A percentile compares a stretch with the other conserved stretches of the same genome.
phyloP scores from a whole-genome alignment of 2,113 vertebrate genomes.

The Cichladusa arquata region DNA sequence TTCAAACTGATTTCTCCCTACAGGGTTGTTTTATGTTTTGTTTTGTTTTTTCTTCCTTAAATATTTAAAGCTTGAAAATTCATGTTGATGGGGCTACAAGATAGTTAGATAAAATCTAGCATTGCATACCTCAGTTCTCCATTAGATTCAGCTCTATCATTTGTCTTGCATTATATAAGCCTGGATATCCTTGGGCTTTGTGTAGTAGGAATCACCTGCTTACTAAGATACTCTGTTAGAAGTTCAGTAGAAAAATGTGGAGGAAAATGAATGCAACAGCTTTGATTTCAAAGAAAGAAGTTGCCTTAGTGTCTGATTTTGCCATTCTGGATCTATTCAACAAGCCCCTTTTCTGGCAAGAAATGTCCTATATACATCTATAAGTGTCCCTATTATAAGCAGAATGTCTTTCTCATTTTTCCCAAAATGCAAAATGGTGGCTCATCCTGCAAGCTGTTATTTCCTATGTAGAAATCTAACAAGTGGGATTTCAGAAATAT shows the following conservation, averaged over 20 bases:
- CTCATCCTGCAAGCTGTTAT: not conserved
- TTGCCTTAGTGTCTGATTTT: not conserved
- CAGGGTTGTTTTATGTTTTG: not conserved
- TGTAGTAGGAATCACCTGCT: not conserved
- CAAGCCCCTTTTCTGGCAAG: not conserved
- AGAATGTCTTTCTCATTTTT: not conserved
- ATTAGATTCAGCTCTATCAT: constrained; percentile 31
- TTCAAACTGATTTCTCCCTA: constrained; percentile 27
- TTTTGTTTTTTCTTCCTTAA: not conserved
- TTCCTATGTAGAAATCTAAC: not conserved
- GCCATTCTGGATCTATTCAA: not conserved
- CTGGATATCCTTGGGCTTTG: constrained; percentile 22
- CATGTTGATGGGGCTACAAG: constrained; percentile 46
- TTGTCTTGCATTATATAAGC: constrained; percentile 30
- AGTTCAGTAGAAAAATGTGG: not conserved
- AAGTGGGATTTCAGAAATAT: not conserved
- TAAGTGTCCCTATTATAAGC: not conserved
- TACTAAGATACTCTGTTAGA: not conserved
- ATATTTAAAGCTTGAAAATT: constrained; percentile 42
- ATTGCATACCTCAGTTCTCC: not conserved
- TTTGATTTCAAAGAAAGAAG: not conserved
- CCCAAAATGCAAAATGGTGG: not conserved
- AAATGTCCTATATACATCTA: not conserved
- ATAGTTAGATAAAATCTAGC: constrained; percentile 37
- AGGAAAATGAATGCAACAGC: not conserved